Evolutionary conservation across 2,888 invertebrate species (phyloP).

Genomic region (Brachynemurus nebulosus): DNA sequence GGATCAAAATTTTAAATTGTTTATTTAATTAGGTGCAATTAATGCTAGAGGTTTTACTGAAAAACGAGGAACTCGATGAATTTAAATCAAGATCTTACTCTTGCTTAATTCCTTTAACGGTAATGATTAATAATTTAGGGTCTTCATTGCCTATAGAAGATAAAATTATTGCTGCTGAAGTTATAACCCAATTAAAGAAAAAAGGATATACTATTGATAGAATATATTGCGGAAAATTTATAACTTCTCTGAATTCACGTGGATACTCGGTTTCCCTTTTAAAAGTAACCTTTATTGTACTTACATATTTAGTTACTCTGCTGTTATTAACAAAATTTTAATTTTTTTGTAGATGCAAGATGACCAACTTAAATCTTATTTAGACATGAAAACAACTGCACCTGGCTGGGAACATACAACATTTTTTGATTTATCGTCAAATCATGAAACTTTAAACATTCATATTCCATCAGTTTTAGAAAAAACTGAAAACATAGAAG

Average conservation of each 20-base stretch:
- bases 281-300: too few species aligned
- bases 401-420: conserved; percentile 37
- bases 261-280: conserved; percentile 63
- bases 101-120: neutral
- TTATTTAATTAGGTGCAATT: neutral
- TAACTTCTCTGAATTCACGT: conserved; percentile 66
- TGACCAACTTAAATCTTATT: conserved; percentile 35
- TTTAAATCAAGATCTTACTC: neutral
- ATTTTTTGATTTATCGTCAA: neutral
- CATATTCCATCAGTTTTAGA: conserved; percentile 1
- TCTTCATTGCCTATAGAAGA: conserved; percentile 61
- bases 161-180: conserved; percentile 38
- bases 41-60: neutral
- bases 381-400: conserved; percentile 45
- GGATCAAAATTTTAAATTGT: conserved; percentile 29
- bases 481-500: neutral
- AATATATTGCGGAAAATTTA: conserved; percentile 35
- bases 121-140: conserved; percentile 37
- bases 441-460: neutral
- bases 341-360: conserved; percentile 15
- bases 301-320: too few species aligned
- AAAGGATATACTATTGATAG: conserved; percentile 20
- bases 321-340: conserved; percentile 25
- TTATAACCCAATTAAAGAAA: conserved; percentile 23
- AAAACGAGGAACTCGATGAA: neutral